Evolutionary conservation across 2,888 invertebrate species (phyloP).

Genomic region (Toxonevra muliebris): DNA sequence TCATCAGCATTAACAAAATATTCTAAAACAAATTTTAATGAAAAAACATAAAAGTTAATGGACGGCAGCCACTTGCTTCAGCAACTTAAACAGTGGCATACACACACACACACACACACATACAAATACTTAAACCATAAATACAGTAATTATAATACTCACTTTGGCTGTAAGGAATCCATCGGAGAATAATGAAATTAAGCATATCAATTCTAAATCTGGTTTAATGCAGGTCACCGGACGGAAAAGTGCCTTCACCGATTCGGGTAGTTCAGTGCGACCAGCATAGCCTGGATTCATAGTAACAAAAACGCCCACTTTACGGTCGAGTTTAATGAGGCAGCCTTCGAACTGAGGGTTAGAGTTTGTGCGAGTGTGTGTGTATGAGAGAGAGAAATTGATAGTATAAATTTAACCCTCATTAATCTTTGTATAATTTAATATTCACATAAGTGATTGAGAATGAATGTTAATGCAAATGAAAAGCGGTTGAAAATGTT

Average conservation of each 20-base stretch:
- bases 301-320: constrained; percentile 93
- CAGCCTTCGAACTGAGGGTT: constrained; percentile 82
- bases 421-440: background rate
- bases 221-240: constrained; percentile 94
- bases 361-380: no score
- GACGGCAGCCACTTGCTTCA: no score
- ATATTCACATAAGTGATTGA: background rate
- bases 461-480: background rate
- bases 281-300: constrained; percentile 97
- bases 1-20: no score
- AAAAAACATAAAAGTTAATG: no score
- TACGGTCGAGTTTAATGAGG: constrained; percentile 82
- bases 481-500: background rate
- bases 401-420: constrained; percentile 14
- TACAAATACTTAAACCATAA: no score
- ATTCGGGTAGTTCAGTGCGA: constrained; percentile 90
- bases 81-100: no score
- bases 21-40: no score
- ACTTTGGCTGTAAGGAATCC: constrained; percentile 91
- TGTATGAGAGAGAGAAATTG: constrained; percentile 6
- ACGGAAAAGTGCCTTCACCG: constrained; percentile 89
- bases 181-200: constrained; percentile 91
- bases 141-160: constrained; percentile 19
- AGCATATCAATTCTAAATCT: constrained; percentile 90
- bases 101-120: no score